Evolutionary conservation across 2,797 vertebrate genomes (phyloP), one percentile per base, ranked within the genome.

Genomic region (Gobio occitaniae): DNA sequence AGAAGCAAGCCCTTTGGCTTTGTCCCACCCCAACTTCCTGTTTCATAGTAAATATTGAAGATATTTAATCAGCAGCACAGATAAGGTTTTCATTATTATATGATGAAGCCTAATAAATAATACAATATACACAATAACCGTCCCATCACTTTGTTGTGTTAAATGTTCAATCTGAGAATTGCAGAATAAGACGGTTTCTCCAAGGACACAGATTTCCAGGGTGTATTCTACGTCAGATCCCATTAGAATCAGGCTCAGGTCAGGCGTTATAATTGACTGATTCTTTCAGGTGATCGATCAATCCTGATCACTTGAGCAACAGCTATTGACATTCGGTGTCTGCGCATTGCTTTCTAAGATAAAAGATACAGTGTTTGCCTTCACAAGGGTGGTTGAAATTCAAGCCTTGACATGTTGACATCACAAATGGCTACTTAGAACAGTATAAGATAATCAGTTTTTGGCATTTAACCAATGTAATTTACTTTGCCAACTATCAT

Each of bases 271-370:
- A 69, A 78, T 16, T 15, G 36, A 77, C 36, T 3, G 3, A 54
- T 76, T 12, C 29, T 69, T 52, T 70, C 9, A 56, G 63, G 4
- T n/a, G 17, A 78, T 84, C 48, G 63, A 77, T 68, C 36, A 69
- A 17, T 69, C 50, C 36, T 48, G 44, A 80, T 68, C 78, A 80
- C 10, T 66, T 78, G 44, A 56, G 48, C 15, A 78, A 21, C 47
- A 15, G 29, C 52, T 70, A 59, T 59, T 59, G 82, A 56, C 4
- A 12, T 36, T 56, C 25, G 78, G 52, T 17, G 48, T 41, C 16
- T 54, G 15, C 10, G 72, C 21, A 77, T 68, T 41, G 44, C 70
- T 68, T 59, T 52, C 16, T 21, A 12, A 52, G 2, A 74, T 25
- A 65, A 32, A 47, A 25, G 5, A 44, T 29, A 38, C 17, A 36